These are phyloP conservation scores for Nannoperca australis DNA, from an alignment of 2,797 vertebrate genomes.

Conservation along the genomic window DNA sequence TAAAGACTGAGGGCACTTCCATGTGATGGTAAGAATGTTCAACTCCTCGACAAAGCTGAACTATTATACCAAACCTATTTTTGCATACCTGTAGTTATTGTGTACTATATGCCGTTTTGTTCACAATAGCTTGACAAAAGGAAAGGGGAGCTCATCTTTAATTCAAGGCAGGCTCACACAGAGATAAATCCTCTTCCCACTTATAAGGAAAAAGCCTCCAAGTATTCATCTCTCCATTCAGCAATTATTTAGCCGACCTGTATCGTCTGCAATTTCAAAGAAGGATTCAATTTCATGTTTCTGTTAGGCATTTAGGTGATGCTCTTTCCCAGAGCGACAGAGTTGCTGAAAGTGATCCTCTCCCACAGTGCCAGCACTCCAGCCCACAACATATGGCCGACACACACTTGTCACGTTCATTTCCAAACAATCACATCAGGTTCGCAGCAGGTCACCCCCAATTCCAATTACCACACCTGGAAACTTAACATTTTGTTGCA, in stretches of 20 bases:
- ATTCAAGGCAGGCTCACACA: constrained; percentile 70
- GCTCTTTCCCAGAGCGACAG: constrained; percentile 46
- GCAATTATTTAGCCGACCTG: constrained; percentile 71
- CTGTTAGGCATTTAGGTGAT: constrained; percentile 39
- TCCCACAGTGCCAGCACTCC: constrained; percentile 23
- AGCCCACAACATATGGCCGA: constrained; percentile 55
- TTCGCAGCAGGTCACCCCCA: constrained; percentile 61
- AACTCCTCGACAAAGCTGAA: constrained; percentile 41
- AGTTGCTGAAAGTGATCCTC: constrained; percentile 41
- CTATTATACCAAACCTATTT: constrained; percentile 62
- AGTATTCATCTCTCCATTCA: constrained; percentile 66
- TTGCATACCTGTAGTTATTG: constrained; percentile 72
- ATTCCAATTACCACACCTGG: constrained; percentile 61
- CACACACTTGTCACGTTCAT: constrained; percentile 54
- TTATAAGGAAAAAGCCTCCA: constrained; percentile 47
- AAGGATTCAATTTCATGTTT: constrained; percentile 61
- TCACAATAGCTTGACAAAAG: constrained; percentile 73
- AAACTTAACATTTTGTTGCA: constrained; percentile 49
- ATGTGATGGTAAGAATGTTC: constrained; percentile 50
- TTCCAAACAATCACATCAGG: constrained; percentile 61
- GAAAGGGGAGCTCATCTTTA: constrained; percentile 73
- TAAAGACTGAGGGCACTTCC: constrained; percentile 43
- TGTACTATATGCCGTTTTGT: constrained; percentile 58
- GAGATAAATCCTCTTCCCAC: constrained; percentile 74
- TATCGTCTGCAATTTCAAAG: constrained; percentile 61